Evolutionary conservation across 1,140 invertebrate genomes (phyloP).

Genomic region (Heliothis subflexa): DNA sequence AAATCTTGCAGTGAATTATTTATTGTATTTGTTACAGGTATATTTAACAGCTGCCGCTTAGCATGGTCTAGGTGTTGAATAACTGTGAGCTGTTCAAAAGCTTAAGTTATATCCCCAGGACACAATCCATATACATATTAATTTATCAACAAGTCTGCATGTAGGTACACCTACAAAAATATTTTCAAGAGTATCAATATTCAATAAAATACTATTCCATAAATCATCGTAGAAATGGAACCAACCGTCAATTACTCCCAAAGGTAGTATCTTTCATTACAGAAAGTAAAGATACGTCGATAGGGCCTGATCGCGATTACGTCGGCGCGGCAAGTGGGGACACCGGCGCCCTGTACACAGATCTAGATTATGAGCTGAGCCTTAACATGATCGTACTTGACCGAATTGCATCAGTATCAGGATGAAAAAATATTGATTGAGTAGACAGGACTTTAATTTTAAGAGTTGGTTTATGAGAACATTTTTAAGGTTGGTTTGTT

Average conservation of each 20-base stretch:
- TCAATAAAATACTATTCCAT: too few relatives aligned
- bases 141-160: too few relatives aligned
- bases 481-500: too few relatives aligned
- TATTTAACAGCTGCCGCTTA: too few relatives aligned
- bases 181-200: too few relatives aligned
- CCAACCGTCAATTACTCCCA: not conserved
- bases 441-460: too few relatives aligned
- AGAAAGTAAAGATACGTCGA: conserved; percentile 15
- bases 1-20: too few relatives aligned
- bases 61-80: too few relatives aligned
- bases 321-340: not conserved
- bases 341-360: conserved; percentile 23
- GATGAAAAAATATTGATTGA: not conserved
- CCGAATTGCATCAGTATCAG: conserved; percentile 11
- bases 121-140: not conserved
- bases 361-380: conserved; percentile 13
- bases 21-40: too few relatives aligned
- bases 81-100: too few relatives aligned
- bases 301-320: conserved; percentile 18
- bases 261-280: conserved; percentile 3
- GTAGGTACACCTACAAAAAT: too few relatives aligned
- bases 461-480: too few relatives aligned
- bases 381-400: conserved; percentile 16
- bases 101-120: not conserved
- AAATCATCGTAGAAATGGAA: conserved; percentile 1